These are phyloP conservation scores for Lucilia cuprina DNA, from an alignment of 1,140 invertebrate species.

Conservation along the genomic window DNA sequence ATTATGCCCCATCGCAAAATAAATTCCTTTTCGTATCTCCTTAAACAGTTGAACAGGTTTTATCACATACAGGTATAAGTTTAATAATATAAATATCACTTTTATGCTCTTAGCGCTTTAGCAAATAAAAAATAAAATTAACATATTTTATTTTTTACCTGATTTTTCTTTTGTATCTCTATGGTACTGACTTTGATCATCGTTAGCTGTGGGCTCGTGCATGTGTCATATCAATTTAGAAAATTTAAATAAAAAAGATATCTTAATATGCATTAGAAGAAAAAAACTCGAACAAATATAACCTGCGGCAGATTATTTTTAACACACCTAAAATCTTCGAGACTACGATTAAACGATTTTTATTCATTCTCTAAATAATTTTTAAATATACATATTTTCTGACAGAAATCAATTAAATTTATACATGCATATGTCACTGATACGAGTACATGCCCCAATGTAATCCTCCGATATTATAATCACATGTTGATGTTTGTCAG, in stretches of 20 bases:
- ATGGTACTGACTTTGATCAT: too few species aligned
- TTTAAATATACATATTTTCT: background rate
- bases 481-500: background rate
- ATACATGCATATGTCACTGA: background rate
- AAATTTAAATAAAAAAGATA: background rate
- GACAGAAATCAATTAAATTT: slow-evolving; percentile 2
- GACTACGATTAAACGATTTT: background rate
- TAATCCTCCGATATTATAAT: background rate
- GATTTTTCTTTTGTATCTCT: background rate
- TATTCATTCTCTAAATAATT: background rate
- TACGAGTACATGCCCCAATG: background rate
- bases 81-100: background rate
- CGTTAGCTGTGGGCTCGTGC: background rate
- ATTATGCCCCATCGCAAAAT: too few species aligned
- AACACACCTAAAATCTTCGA: background rate
- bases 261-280: background rate
- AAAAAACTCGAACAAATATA: background rate
- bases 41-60: too few species aligned
- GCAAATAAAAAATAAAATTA: background rate
- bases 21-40: too few species aligned
- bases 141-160: background rate
- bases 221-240: background rate
- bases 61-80: too few species aligned
- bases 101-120: background rate
- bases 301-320: background rate